Base-by-base conservation (phyloP, 2,113 vertebrate genomes). In the Hylia prasina region DNA sequence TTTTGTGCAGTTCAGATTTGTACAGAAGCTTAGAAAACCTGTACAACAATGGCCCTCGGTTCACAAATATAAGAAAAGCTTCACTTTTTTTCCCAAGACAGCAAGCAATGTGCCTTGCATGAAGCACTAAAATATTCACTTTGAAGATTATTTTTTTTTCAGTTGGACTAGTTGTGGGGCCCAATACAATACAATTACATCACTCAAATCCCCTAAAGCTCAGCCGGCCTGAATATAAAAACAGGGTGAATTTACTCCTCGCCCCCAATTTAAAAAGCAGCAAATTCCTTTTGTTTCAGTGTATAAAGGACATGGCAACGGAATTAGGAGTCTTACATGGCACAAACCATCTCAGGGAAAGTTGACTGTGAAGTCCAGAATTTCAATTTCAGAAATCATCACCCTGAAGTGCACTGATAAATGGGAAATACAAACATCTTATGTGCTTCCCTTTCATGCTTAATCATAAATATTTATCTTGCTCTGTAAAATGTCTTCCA, bases 161-260 rank as follows among this genome's bases (percentile, higher is more conserved):
- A 84, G 60, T 88, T 75, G 80, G 94, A 78, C 94, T 76, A 94
- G 90, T 93, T 96, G 90, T 96, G 87, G 81, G 93, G 90, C 89
- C 23, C 14, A 95, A 75, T 86, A 96, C 72, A 97, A 97, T 75
- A 90, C 65, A 96, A 96, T 97, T 84, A 88, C 77, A 97, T 89
- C 91, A 90, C 83, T 97, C 82, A 94, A 97, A 97, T 97, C 95
- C 93, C 89, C 95, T 94, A 94, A 94, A 98, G 96, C 95, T 91
- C 87, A 97, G 95, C 92, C 15, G 31, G 78, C 76, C 54, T 94
- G 92, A 97, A 97, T 96, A 94, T 96, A 95, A 98, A 97, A 97
- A 40, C 31, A 86, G 96, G 82, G 90, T 51, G 95, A 97, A 96
- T 91, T 93, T 97, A 94, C 85, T 98, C 97, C 96, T 97, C 81